Evolutionary conservation across 2,888 invertebrate genomes (phyloP).

Genomic region (Mesochorus sp.): DNA sequence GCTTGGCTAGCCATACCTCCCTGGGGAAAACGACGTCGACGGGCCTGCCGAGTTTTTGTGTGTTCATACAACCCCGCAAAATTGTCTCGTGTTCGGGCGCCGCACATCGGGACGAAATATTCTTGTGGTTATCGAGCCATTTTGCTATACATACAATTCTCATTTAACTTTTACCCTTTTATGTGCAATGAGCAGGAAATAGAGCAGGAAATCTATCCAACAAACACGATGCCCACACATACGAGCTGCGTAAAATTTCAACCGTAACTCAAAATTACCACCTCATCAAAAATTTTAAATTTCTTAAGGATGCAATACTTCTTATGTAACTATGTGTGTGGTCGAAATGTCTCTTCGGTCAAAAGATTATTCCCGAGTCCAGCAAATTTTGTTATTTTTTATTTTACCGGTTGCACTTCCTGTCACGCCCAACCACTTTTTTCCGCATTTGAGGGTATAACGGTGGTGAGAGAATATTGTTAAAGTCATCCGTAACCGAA

Average conservation of each 20-base stretch:
- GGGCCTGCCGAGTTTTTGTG: conserved; percentile 53
- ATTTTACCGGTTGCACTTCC: conserved; percentile 49
- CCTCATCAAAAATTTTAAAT: not conserved
- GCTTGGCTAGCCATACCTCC: conserved; percentile 80
- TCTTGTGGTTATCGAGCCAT: conserved; percentile 33
- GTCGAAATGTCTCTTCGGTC: conserved; percentile 7
- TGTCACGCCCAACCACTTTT: conserved; percentile 58
- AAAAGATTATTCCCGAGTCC: conserved; percentile 5
- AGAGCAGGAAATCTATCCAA: conserved; percentile 2
- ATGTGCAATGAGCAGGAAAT: not conserved
- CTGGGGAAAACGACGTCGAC: conserved; percentile 69
- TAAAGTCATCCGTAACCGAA: conserved; percentile 40
- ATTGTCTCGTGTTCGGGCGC: conserved; percentile 42
- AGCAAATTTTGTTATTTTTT: not conserved
- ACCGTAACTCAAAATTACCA: not conserved
- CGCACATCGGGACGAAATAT: conserved; percentile 32
- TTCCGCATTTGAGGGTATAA: conserved; percentile 30
- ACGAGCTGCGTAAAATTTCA: too few species aligned
- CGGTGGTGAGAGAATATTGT: not conserved
- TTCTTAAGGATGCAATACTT: not conserved
- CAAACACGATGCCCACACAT: not conserved
- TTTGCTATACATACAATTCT: conserved; percentile 27
- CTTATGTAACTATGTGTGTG: conserved; percentile 25
- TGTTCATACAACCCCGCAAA: conserved; percentile 53
- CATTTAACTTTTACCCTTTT: conserved; percentile 2